Evolutionary conservation across 1,140 invertebrate genomes (phyloP), one percentile per base, ranked within the genome.

Genomic region (Ganaspis sp.): DNA sequence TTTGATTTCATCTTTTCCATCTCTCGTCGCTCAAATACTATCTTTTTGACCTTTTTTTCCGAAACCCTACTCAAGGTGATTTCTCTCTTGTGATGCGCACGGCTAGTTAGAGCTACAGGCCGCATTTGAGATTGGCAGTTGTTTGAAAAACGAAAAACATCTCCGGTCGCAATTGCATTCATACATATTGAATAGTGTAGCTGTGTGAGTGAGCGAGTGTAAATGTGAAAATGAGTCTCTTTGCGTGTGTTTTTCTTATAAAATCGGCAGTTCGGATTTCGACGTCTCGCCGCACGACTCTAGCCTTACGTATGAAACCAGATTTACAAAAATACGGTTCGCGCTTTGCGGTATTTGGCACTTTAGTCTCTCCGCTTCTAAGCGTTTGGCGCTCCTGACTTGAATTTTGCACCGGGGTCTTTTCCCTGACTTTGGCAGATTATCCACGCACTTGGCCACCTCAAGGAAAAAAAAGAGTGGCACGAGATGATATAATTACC

Each of bases 291-390:
- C 85, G 86, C 85, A 87, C 84, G 87, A 87, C 84, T 89, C 82
- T 89, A 88, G 84, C 85, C 85, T 88, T 90, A 90, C 87, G 88
- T 90, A 91, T 91, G 89, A 90, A 91, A 91, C 84, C 88, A 89
- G 87, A 89, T 89, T 91, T 91, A 91, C 87, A 91, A 91, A 91
- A 91, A 91, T 91, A 91, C 89, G 89, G 83, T 89, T 88, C 88
- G 88, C 87, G 85, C 87, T 87, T 87, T 88, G 86, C 88, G 85
- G 85, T 88, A 88, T 90, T 91, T 91, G 90, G 90, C 90, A 91
- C 90, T 91, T 90, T 90, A 86, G 81, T 81, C 86, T 85, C 83
- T 79, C 78, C 81, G 81, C 85, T 75, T 78, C 69, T 76, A 49
- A 37, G 38, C 54, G 45, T 37, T 73, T 29, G 58, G 58, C 58